phyloP scores from a whole-genome alignment of 2,888 invertebrate genomes.

The Microctonus aethiopoides region DNA sequence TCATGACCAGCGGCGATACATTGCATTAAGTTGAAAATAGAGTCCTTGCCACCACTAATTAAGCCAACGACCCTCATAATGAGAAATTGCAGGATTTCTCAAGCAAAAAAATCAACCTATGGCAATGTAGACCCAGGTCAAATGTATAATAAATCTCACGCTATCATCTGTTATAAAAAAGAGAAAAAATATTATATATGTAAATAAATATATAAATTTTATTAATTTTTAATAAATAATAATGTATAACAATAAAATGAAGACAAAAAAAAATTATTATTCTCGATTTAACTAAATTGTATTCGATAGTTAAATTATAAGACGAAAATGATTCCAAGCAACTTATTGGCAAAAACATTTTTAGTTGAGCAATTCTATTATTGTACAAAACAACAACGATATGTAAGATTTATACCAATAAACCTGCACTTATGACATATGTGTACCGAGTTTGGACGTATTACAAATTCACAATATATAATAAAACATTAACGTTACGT shows the following conservation, averaged over 20 bases:
- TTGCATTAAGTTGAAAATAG: constrained; percentile 99
- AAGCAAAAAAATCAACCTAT: constrained; percentile 37
- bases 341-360: constrained; percentile 3
- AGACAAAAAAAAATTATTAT: no score
- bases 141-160: constrained; percentile 47
- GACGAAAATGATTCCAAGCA: background rate
- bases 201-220: background rate
- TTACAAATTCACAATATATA: background rate
- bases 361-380: constrained; percentile 5
- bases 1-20: constrained; percentile 95
- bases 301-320: background rate
- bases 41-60: constrained; percentile 99
- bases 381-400: constrained; percentile 7
- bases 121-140: constrained; percentile 42
- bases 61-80: constrained; percentile 89
- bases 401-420: background rate
- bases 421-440: background rate
- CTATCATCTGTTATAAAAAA: constrained; percentile 56
- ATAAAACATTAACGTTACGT: background rate
- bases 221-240: background rate
- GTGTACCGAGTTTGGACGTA: background rate
- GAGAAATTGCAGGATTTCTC: constrained; percentile 34
- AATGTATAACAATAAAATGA: background rate
- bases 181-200: constrained; percentile 19
- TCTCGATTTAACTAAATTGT: no score